These are phyloP conservation scores for Thecocarcelia acutangulata DNA, from an alignment of 2,888 invertebrate species.

Conservation along the genomic window DNA sequence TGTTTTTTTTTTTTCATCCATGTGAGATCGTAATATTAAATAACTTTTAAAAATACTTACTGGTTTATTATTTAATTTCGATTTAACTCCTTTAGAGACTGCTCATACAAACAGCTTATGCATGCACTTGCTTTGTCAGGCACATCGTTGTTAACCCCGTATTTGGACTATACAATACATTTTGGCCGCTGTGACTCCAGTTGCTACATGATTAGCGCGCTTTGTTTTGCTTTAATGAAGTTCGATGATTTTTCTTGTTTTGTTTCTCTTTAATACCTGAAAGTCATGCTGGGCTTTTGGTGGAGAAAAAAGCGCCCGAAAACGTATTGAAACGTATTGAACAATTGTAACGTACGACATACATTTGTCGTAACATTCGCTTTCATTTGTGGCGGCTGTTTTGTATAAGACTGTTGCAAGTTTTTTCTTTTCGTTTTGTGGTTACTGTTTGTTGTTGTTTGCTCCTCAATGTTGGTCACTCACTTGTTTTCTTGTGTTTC, in stretches of 20 bases:
- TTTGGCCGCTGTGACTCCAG: constrained; percentile 24
- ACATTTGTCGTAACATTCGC: constrained; percentile 56
- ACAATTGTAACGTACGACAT: constrained; percentile 46
- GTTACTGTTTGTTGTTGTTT: constrained; percentile 26
- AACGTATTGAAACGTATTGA: constrained; percentile 38
- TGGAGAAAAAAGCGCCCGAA: constrained; percentile 27
- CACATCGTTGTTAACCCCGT: constrained; percentile 39
- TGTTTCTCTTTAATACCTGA: constrained; percentile 33
- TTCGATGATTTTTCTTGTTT: constrained; percentile 21
- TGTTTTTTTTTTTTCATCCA: too few relatives aligned
- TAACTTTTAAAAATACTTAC: too few relatives aligned
- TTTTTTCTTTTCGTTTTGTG: constrained; percentile 8
- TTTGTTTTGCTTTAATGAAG: constrained; percentile 39
- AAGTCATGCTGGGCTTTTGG: constrained; percentile 62
- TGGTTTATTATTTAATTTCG: too few relatives aligned
- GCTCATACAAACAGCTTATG: constrained; percentile 23
- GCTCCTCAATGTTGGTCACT: constrained; percentile 56
- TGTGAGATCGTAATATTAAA: too few relatives aligned
- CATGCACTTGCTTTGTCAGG: constrained; percentile 53
- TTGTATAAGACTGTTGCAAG: constrained; percentile 11
- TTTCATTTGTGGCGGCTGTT: constrained; percentile 64
- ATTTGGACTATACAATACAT: constrained; percentile 24
- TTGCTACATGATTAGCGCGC: constrained; percentile 53
- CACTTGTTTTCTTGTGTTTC: constrained; percentile 45
- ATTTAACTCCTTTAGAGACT: constrained; percentile 36